These are phyloP conservation scores for Holothuria scabra DNA, from an alignment of 53 echinoderm and acorn worm genomes.

Conservation along the genomic window DNA sequence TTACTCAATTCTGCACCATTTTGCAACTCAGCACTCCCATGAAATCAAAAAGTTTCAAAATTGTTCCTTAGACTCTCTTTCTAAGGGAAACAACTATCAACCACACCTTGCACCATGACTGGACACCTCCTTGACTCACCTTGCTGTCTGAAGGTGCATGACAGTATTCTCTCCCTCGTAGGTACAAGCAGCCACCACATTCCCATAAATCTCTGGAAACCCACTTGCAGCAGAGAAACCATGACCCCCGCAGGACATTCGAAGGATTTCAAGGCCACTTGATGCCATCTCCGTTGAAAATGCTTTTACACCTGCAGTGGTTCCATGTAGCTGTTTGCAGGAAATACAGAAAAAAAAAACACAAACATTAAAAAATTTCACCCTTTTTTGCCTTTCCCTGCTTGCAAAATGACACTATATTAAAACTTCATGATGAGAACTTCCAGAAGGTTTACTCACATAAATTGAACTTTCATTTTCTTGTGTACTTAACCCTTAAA, in stretches of 20 bases:
- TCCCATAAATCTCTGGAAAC: slow-evolving; percentile 88
- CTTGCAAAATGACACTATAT: neutral
- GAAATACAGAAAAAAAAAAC: neutral
- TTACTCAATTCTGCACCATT: no score
- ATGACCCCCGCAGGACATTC: slow-evolving; percentile 96
- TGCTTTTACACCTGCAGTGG: slow-evolving; percentile 93
- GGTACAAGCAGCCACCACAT: slow-evolving; percentile 69
- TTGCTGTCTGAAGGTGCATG: slow-evolving; percentile 92
- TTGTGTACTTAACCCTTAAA: no score
- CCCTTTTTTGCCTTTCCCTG: no score
- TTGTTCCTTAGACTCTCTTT: no score
- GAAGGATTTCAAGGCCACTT: slow-evolving; percentile 71
- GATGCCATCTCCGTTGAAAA: slow-evolving; percentile 62
- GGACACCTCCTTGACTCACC: no score
- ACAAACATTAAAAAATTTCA: no score
- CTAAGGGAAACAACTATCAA: no score
- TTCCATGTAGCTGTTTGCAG: slow-evolving; percentile 79
- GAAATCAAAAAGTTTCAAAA: no score
- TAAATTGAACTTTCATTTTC: no score
- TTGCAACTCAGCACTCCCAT: no score
- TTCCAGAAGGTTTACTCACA: no score
- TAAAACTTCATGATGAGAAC: no score
- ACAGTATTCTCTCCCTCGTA: slow-evolving; percentile 99
- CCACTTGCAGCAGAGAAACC: slow-evolving; percentile 91
- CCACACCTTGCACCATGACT: neutral